A percentile compares a stretch with the other conserved stretches of the same genome.
phyloP scores from a whole-genome alignment of 2,888 invertebrate genomes.

The Nymphalis urticae region DNA sequence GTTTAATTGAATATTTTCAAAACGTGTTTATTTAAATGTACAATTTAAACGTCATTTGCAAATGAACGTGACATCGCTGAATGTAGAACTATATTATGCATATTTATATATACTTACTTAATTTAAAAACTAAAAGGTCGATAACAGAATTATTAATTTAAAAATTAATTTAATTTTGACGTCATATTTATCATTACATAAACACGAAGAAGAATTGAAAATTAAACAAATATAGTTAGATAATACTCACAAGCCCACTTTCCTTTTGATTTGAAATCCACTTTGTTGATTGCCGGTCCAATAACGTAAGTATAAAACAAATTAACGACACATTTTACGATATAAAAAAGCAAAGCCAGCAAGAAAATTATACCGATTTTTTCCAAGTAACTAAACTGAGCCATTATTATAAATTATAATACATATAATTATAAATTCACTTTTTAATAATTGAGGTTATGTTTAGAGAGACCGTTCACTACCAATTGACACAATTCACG shows the following conservation, averaged over 20 bases:
- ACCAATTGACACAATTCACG: conserved; percentile 66
- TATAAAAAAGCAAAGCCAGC: conserved; percentile 53
- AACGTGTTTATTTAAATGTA: too few relatives aligned
- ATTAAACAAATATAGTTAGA: neutral
- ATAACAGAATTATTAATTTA: too few relatives aligned
- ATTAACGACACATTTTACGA: conserved; percentile 52
- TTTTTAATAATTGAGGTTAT: conserved; percentile 54
- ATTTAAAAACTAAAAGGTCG: too few relatives aligned
- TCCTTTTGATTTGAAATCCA: conserved; percentile 86
- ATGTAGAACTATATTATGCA: too few relatives aligned
- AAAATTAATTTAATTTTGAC: too few relatives aligned
- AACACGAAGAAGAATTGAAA: too few relatives aligned
- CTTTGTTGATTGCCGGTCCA: conserved; percentile 79
- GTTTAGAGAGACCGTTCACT: conserved; percentile 49
- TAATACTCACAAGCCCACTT: conserved; percentile 89
- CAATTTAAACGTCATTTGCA: too few relatives aligned
- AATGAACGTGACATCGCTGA: too few relatives aligned
- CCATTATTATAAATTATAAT: conserved; percentile 49
- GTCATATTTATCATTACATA: too few relatives aligned
- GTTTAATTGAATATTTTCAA: too few relatives aligned
- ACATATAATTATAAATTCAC: conserved; percentile 30
- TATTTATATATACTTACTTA: too few relatives aligned
- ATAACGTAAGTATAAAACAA: conserved; percentile 68
- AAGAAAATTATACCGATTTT: conserved; percentile 73
- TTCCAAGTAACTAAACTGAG: conserved; percentile 59